A percentile compares a stretch with the other conserved stretches of the same genome.
Evolutionary conservation across 2,797 vertebrate species (phyloP).

Genomic region (Mus spretus): DNA sequence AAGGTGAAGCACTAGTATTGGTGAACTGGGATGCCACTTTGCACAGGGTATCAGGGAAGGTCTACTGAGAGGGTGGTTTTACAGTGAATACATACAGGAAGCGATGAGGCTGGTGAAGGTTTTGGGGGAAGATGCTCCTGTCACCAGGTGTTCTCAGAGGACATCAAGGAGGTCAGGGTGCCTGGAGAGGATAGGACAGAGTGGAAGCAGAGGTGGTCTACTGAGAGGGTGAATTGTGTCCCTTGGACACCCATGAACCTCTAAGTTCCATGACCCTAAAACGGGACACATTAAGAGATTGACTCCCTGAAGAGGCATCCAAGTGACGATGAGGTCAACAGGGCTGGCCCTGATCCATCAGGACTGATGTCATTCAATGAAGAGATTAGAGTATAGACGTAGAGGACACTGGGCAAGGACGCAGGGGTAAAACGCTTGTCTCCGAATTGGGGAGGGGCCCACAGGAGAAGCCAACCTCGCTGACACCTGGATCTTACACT

Average conservation of each 20-base stretch:
- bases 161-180: background rate
- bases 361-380: background rate
- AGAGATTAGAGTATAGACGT: background rate
- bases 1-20: background rate
- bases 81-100: background rate
- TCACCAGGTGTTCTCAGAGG: background rate
- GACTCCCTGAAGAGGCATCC: background rate
- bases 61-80: background rate
- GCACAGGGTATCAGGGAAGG: background rate
- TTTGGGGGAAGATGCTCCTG: background rate
- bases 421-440: background rate
- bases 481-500: background rate
- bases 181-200: background rate
- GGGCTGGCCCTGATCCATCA: background rate
- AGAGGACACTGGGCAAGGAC: background rate
- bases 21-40: background rate
- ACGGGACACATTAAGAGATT: background rate
- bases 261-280: background rate
- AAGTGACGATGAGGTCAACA: background rate
- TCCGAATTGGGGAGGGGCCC: background rate
- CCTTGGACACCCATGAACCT: background rate
- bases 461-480: background rate
- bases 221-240: background rate
- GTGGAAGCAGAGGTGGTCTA: background rate
- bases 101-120: background rate